Conservation (phyloP, 2,888 invertebrate species). For the Chesias legatella region DNA sequence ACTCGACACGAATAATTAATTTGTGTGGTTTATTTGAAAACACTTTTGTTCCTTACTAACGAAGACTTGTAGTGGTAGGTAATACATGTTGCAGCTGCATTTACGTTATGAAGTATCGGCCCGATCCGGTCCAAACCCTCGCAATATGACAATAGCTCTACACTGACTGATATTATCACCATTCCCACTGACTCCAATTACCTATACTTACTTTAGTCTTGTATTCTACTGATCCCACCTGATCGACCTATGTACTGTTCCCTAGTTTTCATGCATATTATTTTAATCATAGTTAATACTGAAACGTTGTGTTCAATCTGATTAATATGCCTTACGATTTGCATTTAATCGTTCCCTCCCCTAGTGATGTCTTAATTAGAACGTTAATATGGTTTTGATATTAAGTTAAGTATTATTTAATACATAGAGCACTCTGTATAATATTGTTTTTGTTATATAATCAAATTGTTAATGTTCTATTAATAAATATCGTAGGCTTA, state of each 20-base stretch:
- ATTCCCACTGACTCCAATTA: slow-evolving; percentile 52
- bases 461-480: slow-evolving; percentile 45
- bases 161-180: slow-evolving; percentile 48
- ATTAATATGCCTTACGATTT: slow-evolving; percentile 38
- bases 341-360: slow-evolving; percentile 49
- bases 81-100: slow-evolving; percentile 30
- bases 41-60: slow-evolving; percentile 28
- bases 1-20: not conserved
- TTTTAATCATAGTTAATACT: slow-evolving; percentile 35
- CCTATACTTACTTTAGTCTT: slow-evolving; percentile 37
- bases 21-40: slow-evolving; percentile 24
- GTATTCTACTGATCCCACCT: slow-evolving; percentile 62
- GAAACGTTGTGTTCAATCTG: slow-evolving; percentile 52
- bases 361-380: slow-evolving; percentile 41
- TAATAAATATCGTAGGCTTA: slow-evolving; percentile 35
- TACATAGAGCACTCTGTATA: slow-evolving; percentile 40
- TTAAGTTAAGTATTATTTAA: slow-evolving; percentile 50
- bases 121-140: slow-evolving; percentile 21
- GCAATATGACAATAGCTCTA: slow-evolving; percentile 42
- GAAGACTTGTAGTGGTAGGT: slow-evolving; percentile 19
- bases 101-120: slow-evolving; percentile 31
- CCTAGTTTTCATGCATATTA: slow-evolving; percentile 44
- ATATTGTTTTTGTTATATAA: slow-evolving; percentile 35
- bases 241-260: slow-evolving; percentile 44
- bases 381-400: slow-evolving; percentile 43